These are phyloP conservation scores for Carettochelys insculpta DNA, from an alignment of 2,113 vertebrate species.

Conservation along the genomic window DNA sequence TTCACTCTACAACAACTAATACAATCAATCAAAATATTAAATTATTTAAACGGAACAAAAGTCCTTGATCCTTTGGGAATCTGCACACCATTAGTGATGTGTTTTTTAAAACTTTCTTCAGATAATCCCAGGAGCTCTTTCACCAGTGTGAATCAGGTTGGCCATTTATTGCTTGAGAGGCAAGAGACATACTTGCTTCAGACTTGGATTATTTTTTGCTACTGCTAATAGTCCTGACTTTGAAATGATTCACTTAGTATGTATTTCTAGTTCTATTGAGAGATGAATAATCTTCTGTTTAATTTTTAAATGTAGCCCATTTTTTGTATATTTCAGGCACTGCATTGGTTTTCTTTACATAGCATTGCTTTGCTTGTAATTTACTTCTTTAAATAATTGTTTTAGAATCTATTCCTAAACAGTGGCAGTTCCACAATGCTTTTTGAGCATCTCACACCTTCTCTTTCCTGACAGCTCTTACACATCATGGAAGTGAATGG, in stretches of 20 bases:
- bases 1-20: constrained; percentile 41
- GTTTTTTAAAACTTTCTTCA: constrained; percentile 33
- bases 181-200: not conserved
- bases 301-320: not conserved
- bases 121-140: not conserved
- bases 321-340: not conserved
- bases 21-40: constrained; percentile 42
- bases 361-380: not conserved
- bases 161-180: not conserved
- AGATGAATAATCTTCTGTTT: not conserved
- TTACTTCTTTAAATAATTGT: not conserved
- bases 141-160: constrained; percentile 2
- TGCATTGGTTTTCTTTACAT: not conserved
- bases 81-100: not conserved
- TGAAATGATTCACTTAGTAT: not conserved
- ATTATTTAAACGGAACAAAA: constrained; percentile 43
- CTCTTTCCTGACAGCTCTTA: constrained; percentile 17
- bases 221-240: not conserved
- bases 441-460: not conserved
- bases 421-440: not conserved
- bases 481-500: not conserved
- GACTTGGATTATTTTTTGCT: not conserved
- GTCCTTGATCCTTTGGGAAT: constrained; percentile 46
- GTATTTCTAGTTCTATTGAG: not conserved
- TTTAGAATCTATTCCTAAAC: not conserved